Evolutionary conservation across 2,113 vertebrate genomes (phyloP).

Genomic region (Dromiciops gliroides): DNA sequence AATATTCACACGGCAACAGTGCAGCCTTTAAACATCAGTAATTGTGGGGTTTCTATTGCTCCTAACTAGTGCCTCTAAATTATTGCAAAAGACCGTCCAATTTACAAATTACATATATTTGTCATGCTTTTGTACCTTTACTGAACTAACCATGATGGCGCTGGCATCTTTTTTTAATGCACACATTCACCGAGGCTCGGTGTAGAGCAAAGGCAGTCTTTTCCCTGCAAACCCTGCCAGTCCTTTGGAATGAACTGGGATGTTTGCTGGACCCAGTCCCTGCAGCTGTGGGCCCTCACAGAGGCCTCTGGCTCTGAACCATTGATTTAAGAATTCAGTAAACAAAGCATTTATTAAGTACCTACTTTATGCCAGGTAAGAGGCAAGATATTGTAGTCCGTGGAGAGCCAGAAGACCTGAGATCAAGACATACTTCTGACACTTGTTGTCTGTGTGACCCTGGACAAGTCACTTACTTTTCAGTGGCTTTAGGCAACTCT

Average conservation of each 20-base stretch:
- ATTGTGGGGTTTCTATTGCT: conserved; percentile 90
- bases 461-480: background rate
- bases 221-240: conserved; percentile 51
- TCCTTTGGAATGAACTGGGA: conserved; percentile 37
- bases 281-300: background rate
- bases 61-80: conserved; percentile 89
- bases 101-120: conserved; percentile 90
- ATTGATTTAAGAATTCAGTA: background rate
- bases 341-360: background rate
- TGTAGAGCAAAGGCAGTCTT: conserved; percentile 57
- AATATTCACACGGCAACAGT: conserved; percentile 91
- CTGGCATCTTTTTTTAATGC: conserved; percentile 80
- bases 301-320: background rate
- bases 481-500: background rate
- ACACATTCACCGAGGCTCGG: conserved; percentile 74
- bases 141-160: conserved; percentile 83
- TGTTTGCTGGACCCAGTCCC: background rate
- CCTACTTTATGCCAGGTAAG: background rate
- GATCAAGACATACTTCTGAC: background rate
- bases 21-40: conserved; percentile 91
- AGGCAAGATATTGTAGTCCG: background rate
- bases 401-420: background rate
- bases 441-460: background rate
- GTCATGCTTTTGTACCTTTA: conserved; percentile 89
- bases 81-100: conserved; percentile 89